These are phyloP conservation scores for Aproaerema taeniolella DNA, from an alignment of 2,888 invertebrate genomes.

Conservation along the genomic window DNA sequence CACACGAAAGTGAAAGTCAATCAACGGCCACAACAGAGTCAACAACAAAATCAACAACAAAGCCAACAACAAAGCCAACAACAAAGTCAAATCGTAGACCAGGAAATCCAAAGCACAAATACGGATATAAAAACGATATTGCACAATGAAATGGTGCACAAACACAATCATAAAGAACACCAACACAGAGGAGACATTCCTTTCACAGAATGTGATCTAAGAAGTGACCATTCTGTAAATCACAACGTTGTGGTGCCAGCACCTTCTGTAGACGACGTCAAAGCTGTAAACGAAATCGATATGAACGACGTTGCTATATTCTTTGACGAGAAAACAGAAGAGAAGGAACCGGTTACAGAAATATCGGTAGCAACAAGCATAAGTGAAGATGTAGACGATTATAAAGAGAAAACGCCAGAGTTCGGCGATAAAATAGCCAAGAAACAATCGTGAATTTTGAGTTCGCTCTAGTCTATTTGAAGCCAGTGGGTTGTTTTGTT, in stretches of 20 bases:
- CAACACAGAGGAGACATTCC: conserved; percentile 41
- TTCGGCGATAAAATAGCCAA: conserved; percentile 50
- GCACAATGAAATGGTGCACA: conserved; percentile 31
- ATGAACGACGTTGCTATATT: conserved; percentile 79
- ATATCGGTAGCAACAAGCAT: conserved; percentile 68
- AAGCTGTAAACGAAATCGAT: conserved; percentile 58
- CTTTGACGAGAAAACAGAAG: conserved; percentile 41
- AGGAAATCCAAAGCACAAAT: conserved; percentile 42
- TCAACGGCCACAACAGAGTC: conserved; percentile 8
- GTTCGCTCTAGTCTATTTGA: conserved; percentile 39
- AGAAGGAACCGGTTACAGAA: conserved; percentile 58
- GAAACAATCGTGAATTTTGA: conserved; percentile 30
- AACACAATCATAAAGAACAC: too few relatives aligned
- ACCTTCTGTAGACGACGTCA: conserved; percentile 34
- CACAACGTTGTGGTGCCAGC: conserved; percentile 61
- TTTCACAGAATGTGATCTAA: conserved; percentile 52
- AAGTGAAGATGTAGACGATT: conserved; percentile 47
- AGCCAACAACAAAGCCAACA: neutral
- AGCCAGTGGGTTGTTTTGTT: conserved; percentile 29
- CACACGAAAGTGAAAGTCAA: conserved; percentile 35
- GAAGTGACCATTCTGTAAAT: conserved; percentile 59
- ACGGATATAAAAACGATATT: conserved; percentile 33
- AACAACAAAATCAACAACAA: conserved; percentile 13
- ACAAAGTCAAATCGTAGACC: conserved; percentile 26
- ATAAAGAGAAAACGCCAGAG: conserved; percentile 30